phyloP scores from a whole-genome alignment of 2,113 vertebrate species.

The Chascanopsetta lugubris region DNA sequence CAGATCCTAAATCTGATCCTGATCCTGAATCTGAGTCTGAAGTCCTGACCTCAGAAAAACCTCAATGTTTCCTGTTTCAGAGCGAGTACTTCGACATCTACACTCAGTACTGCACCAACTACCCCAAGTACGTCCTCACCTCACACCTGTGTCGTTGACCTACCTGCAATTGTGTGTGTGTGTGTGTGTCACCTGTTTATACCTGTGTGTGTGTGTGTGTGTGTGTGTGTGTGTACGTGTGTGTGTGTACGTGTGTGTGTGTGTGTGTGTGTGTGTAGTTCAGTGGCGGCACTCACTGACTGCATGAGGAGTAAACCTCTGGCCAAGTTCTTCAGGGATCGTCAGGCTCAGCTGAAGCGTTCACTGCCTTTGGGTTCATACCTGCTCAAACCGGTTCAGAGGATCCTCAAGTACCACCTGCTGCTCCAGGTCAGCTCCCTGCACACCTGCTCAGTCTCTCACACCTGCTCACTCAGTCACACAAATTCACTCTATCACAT shows the following conservation, averaged over 20 bases:
- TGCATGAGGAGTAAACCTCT: slow-evolving; percentile 92
- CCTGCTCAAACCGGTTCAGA: slow-evolving; percentile 94
- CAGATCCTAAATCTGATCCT: not conserved
- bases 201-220: no score
- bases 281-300: slow-evolving; percentile 87
- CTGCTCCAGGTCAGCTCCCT: slow-evolving; percentile 87
- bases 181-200: no score
- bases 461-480: no score
- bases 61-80: slow-evolving; percentile 70
- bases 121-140: slow-evolving; percentile 87
- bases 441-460: no score
- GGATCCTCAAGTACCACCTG: slow-evolving; percentile 96
- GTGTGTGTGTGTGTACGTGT: no score
- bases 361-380: slow-evolving; percentile 90
- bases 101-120: slow-evolving; percentile 97
- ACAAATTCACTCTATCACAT: no score
- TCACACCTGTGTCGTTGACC: no score
- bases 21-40: not conserved
- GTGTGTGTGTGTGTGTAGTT: no score
- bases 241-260: no score
- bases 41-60: not conserved
- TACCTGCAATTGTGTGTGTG: no score
- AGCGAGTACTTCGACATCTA: slow-evolving; percentile 94
- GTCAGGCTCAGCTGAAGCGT: slow-evolving; percentile 86
- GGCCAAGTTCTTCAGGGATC: slow-evolving; percentile 90